Conservation (phyloP, 2,797 vertebrate species). For the Crenuchus spilurus region DNA sequence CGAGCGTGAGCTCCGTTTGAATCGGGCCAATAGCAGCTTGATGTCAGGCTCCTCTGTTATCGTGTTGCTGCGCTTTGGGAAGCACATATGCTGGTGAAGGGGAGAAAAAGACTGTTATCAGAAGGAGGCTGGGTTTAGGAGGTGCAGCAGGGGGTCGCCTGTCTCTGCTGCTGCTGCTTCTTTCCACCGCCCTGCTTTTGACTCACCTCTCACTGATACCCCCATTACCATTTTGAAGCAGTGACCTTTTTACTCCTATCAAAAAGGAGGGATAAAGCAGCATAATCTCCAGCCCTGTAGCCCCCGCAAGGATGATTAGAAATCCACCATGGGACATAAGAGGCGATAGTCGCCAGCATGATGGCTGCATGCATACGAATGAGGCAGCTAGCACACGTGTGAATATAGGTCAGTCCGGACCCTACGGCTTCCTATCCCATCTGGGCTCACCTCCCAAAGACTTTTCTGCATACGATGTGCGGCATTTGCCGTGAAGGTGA, state of each 20-base stretch:
- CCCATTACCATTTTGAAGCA: slow-evolving; percentile 54
- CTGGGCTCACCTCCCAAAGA: slow-evolving; percentile 51
- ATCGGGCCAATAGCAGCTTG: slow-evolving; percentile 74
- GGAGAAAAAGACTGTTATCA: slow-evolving; percentile 66
- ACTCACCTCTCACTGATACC: slow-evolving; percentile 35
- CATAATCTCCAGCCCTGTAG: slow-evolving; percentile 43
- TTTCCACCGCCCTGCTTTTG: slow-evolving; percentile 40
- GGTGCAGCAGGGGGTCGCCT: slow-evolving; percentile 47
- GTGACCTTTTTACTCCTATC: slow-evolving; percentile 68
- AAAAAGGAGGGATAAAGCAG: slow-evolving; percentile 39
- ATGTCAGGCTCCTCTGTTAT: slow-evolving; percentile 69
- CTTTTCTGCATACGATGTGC: slow-evolving; percentile 20
- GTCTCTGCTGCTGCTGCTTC: slow-evolving; percentile 32
- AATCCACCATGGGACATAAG: slow-evolving; percentile 62
- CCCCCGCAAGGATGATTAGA: slow-evolving; percentile 67
- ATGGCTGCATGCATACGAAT: slow-evolving; percentile 67
- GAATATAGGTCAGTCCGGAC: slow-evolving; percentile 66
- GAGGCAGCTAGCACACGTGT: slow-evolving; percentile 53
- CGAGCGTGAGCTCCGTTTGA: slow-evolving; percentile 61
- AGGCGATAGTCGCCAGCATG: slow-evolving; percentile 58
- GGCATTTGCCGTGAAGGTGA: neutral
- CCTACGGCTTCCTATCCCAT: slow-evolving; percentile 54
- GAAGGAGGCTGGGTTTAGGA: slow-evolving; percentile 55
- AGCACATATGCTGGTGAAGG: slow-evolving; percentile 63
- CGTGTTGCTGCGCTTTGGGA: slow-evolving; percentile 60